These are phyloP conservation scores for Brachionus sp. DNA, from an alignment of 1,140 invertebrate species.

Conservation along the genomic window DNA sequence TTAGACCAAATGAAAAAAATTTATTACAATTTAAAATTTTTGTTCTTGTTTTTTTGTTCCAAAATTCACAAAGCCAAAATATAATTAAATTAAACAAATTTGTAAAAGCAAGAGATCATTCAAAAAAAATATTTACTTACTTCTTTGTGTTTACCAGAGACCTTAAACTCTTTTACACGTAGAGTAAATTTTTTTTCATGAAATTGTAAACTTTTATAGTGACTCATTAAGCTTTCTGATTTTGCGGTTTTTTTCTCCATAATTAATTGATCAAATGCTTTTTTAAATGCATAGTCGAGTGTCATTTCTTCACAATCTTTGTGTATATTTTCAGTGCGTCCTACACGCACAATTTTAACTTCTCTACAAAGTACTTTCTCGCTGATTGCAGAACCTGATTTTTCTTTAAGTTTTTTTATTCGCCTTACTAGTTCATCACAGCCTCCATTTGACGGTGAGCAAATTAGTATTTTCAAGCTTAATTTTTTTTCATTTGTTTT, in stretches of 20 bases:
- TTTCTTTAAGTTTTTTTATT: background rate
- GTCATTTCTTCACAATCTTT: conserved; percentile 21
- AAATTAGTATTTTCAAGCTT: background rate
- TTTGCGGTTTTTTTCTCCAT: conserved; percentile 16
- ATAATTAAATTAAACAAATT: no score
- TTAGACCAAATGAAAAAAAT: no score
- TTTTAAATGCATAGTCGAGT: background rate
- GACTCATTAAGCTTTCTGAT: background rate
- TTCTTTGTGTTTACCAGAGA: background rate
- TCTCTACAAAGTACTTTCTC: background rate
- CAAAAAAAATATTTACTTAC: background rate
- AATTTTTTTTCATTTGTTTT: background rate
- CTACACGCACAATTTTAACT: background rate
- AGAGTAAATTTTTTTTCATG: background rate
- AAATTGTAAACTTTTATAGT: background rate
- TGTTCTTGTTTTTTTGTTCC: no score
- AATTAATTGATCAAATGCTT: background rate
- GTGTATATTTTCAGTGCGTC: background rate
- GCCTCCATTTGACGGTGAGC: conserved; percentile 14
- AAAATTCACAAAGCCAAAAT: no score
- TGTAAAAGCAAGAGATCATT: background rate
- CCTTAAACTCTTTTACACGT: background rate
- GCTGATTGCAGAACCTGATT: background rate
- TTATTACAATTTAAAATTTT: no score
- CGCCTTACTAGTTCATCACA: conserved; percentile 31